Base-by-base conservation (phyloP, 1,140 invertebrate species). In the Drosophila nasuta region DNA sequence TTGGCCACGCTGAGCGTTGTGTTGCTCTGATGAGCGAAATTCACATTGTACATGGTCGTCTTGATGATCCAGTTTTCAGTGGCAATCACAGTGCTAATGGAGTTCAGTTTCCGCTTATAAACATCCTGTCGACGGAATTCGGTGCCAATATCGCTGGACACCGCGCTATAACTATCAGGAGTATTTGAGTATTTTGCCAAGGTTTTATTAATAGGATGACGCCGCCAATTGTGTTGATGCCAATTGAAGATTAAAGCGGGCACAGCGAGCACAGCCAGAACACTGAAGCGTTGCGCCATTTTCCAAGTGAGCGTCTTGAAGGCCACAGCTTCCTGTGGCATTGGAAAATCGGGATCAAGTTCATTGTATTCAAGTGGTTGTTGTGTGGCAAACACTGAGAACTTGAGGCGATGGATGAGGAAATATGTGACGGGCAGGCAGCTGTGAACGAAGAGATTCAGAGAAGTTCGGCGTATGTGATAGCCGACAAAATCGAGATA, bases 61-160 rank as follows among this genome's bases (percentile, higher is more conserved):
- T 97, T 97, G 25, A 98, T 95, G n/a, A 98, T 95, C 97, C 97
- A 98, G 77, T 96, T 97, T 82, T 97, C 95, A 1, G 97, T 98
- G 4, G 96, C 96, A 75, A 97, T 94, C 35, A 97, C 93, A 81
- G 95, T 95, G 56, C 94, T 95, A 25, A 96, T 93, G 3, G 95
- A 94, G 91, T 95, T 96, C 52, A 95, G 94, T 56, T 95, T 94
- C 67, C 97, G 95, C 17, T 94, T 94, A 67, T 92, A 92, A 11
- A 92, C 76, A 3, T 83, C 85, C 30, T 72, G 81, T 0, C 91
- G 78, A 2, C 96, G 93, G 91, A 95, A 97, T 93, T 98, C 97
- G 54, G 93, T 94, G 92, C 97, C 96, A 54, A 98, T 96, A 75
- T 95, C 94, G 25, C 94, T 93, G 49, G 96, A 96, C 1, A 97